These are phyloP conservation scores for Morpho deidamia DNA, from an alignment of 2,888 invertebrate species.

Conservation along the genomic window DNA sequence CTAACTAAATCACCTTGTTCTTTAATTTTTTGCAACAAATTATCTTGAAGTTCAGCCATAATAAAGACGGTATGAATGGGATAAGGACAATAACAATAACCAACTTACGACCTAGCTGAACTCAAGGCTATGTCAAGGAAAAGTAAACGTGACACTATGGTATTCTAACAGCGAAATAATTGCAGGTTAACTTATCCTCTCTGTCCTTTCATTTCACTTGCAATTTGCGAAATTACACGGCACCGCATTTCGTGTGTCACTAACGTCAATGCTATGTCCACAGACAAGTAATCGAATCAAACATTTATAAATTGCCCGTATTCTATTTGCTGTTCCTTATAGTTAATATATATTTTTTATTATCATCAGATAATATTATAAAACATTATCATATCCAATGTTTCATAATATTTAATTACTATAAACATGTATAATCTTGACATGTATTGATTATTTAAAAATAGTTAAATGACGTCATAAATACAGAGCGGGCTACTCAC, in stretches of 20 bases:
- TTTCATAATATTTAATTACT: no score
- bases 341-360: no score
- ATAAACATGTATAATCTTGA: no score
- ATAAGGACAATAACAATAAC: conserved; percentile 5
- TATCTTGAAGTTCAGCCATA: conserved; percentile 61
- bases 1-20: conserved; percentile 89
- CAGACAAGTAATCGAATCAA: not conserved
- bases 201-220: conserved; percentile 19
- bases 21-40: conserved; percentile 59
- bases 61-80: conserved; percentile 11
- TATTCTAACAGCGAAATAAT: conserved; percentile 35
- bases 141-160: conserved; percentile 33
- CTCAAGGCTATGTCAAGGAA: conserved; percentile 47
- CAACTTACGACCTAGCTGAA: conserved; percentile 12
- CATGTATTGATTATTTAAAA: no score
- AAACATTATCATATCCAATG: no score
- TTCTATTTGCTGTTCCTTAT: no score
- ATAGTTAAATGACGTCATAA: no score
- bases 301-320: not conserved
- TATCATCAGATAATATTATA: no score
- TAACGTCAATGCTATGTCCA: not conserved
- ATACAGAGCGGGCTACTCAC: no score
- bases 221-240: conserved; percentile 1
- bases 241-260: conserved; percentile 9
- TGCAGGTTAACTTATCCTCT: conserved; percentile 44